Conservation (phyloP, 2,888 invertebrate species). For the Lochmaea crataegi region DNA sequence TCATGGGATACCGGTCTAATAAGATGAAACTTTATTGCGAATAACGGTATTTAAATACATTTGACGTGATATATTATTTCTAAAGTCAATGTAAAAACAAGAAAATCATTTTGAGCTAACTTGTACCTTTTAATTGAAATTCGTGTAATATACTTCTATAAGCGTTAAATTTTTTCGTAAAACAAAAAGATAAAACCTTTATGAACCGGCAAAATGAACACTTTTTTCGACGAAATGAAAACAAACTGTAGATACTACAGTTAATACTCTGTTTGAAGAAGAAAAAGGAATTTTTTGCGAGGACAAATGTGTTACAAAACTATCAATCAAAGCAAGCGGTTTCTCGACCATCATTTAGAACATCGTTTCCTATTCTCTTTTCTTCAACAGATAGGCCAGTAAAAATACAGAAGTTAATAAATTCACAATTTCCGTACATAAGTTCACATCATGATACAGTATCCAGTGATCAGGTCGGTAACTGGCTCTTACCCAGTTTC, state of each 20-base stretch:
- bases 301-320: slow-evolving; percentile 34
- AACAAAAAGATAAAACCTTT: too few relatives aligned
- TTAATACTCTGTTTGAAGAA: slow-evolving; percentile 31
- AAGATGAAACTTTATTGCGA: too few relatives aligned
- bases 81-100: too few relatives aligned
- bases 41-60: too few relatives aligned
- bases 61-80: too few relatives aligned
- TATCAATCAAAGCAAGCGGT: slow-evolving; percentile 37
- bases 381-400: slow-evolving; percentile 8
- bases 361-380: slow-evolving; percentile 23
- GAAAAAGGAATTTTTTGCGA: slow-evolving; percentile 31
- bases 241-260: slow-evolving; percentile 21
- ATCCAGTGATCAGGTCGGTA: too few relatives aligned
- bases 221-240: slow-evolving; percentile 17
- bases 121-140: neutral
- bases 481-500: too few relatives aligned
- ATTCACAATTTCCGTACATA: too few relatives aligned
- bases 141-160: neutral
- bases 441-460: too few relatives aligned
- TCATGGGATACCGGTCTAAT: too few relatives aligned
- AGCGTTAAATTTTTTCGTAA: neutral
- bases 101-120: too few relatives aligned
- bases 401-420: neutral
- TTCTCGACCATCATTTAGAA: slow-evolving; percentile 26
- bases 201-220: neutral